Conservation (phyloP, 2,797 vertebrate species). For the Pangasius larnaudii region DNA sequence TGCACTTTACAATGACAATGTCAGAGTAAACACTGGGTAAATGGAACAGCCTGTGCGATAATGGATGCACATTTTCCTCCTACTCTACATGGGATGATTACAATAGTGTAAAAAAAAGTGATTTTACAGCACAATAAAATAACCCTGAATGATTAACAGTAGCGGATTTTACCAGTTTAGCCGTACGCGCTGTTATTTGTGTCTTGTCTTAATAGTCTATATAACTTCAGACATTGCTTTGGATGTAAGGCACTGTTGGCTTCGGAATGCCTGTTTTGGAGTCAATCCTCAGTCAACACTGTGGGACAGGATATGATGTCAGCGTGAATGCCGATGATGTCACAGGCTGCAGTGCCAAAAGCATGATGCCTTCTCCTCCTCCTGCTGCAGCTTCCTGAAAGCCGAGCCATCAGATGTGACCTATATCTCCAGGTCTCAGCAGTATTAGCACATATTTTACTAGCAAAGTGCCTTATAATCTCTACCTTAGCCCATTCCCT, state of each 20-base stretch:
- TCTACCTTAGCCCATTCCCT: slow-evolving; percentile 28
- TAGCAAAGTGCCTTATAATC: not conserved
- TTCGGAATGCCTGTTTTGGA: not conserved
- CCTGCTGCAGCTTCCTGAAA: slow-evolving; percentile 36
- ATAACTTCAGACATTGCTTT: not conserved
- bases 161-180: not conserved
- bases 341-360: slow-evolving; percentile 37
- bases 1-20: not conserved
- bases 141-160: too few species aligned
- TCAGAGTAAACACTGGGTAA: not conserved
- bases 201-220: not conserved
- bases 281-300: not conserved
- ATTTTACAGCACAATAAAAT: not conserved
- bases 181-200: not conserved
- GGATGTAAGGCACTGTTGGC: not conserved
- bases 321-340: slow-evolving; percentile 51
- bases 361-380: slow-evolving; percentile 41
- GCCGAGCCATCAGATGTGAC: slow-evolving; percentile 16
- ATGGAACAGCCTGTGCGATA: not conserved
- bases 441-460: not conserved
- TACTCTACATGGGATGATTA: not conserved
- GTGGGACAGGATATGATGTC: slow-evolving; percentile 53
- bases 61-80: not conserved
- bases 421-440: not conserved
- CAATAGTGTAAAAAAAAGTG: not conserved